phyloP scores from a whole-genome alignment of 1,140 invertebrate genomes.

The Agrilus planipennis region DNA sequence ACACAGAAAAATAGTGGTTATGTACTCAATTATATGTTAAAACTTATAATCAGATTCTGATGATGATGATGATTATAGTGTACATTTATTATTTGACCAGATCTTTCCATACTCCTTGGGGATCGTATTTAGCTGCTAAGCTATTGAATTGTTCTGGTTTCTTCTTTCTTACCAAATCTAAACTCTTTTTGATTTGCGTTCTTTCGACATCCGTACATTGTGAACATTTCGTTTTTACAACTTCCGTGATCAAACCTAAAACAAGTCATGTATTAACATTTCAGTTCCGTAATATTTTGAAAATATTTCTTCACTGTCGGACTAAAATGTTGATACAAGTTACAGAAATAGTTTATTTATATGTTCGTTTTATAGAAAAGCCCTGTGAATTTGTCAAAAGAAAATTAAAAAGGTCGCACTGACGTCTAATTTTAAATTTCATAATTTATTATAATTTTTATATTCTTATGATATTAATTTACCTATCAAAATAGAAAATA shows the following conservation, averaged over 20 bases:
- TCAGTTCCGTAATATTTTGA: too few relatives aligned
- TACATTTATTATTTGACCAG: too few relatives aligned
- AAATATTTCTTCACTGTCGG: too few relatives aligned
- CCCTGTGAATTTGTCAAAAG: neutral
- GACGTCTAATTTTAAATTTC: neutral
- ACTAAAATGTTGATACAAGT: slow-evolving; percentile 5
- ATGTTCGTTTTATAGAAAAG: neutral
- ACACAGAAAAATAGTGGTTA: too few relatives aligned
- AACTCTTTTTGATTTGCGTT: slow-evolving; percentile 48
- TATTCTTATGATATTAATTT: too few relatives aligned
- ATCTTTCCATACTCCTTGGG: too few relatives aligned
- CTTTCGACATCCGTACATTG: slow-evolving; percentile 55
- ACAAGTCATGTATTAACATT: too few relatives aligned
- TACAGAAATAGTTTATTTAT: neutral
- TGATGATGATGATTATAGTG: too few relatives aligned
- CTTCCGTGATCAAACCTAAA: slow-evolving; percentile 44
- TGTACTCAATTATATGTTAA: too few relatives aligned
- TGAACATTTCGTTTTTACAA: slow-evolving; percentile 49
- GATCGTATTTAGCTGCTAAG: slow-evolving; percentile 46
- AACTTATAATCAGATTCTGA: too few relatives aligned
- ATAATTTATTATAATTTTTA: too few relatives aligned
- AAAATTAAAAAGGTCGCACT: neutral
- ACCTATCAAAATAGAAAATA: too few relatives aligned
- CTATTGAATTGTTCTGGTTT: slow-evolving; percentile 42
- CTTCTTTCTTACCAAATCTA: slow-evolving; percentile 42